Base-by-base conservation (phyloP, 2,888 invertebrate species). In the Megamerina dolium region DNA sequence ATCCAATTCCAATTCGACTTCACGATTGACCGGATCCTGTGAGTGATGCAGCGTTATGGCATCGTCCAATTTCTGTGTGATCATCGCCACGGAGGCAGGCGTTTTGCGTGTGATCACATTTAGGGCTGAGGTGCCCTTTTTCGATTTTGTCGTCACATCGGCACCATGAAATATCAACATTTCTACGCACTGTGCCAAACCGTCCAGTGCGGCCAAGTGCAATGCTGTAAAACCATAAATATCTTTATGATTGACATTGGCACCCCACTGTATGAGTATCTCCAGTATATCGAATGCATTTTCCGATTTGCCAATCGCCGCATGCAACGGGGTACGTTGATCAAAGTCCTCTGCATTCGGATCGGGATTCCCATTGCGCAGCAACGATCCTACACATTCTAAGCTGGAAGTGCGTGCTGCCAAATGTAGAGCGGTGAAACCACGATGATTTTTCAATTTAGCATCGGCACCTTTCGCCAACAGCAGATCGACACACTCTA, bases 41-140 rank as follows among this genome's bases (percentile, higher is more conserved):
- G 83, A 83, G 62, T 85, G 84, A 61, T 85, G 85, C 50, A 87
- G 66, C 6, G 83, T 85, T 46, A 89, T 83, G 38, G 87, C 87
- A 34, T 82, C 80, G 68, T 91, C 88, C 49, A 91, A 72, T 65
- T 87, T 85, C 61, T 87, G 83, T 33, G 84, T 82, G 52, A 91
- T 82, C 77, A 87, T 87, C 26, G 84, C 83, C 54, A 90, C 76
- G 16, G 88, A 88, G 10, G 87, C 85, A 10, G 90, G 90, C 3
- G 89, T 90, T 74, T 89, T 89, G 49, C 90, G 76, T 16, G 87
- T 82, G 48, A 91, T 87, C 50, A 90, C 85, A 56, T 88, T 87
- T 46, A 91, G 73, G 19, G 89, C 89, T 8, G 87, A 86, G 64
- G 87, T 85, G 45, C 90, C 89, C 59, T 87, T 89, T 67, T 85